Percentiles rank a stretch among this genome's conserved stretches.
phyloP scores from a whole-genome alignment of 2,888 invertebrate genomes.

The Kuschelorhynchus macadamiae region DNA sequence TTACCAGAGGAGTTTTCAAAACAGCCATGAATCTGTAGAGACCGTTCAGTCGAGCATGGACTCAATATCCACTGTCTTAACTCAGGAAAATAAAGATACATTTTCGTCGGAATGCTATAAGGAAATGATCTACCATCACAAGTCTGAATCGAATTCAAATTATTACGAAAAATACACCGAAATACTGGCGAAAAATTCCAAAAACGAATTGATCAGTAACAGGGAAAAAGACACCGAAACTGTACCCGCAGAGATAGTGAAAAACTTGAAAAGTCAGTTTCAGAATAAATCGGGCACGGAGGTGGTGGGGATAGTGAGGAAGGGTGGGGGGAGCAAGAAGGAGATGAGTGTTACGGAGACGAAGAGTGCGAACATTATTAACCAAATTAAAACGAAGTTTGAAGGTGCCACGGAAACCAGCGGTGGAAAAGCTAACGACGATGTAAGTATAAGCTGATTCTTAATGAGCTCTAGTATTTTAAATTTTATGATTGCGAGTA shows the following conservation, averaged over 20 bases:
- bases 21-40: background rate
- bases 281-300: conserved; percentile 57
- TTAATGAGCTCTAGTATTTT: background rate
- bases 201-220: conserved; percentile 52
- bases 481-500: background rate
- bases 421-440: conserved; percentile 51
- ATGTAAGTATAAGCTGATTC: conserved; percentile 53
- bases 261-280: conserved; percentile 61
- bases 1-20: background rate
- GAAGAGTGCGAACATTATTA: conserved; percentile 63
- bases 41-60: background rate
- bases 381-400: conserved; percentile 64
- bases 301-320: conserved; percentile 55
- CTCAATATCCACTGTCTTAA: background rate
- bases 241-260: conserved; percentile 59
- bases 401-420: conserved; percentile 60
- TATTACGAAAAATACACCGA: conserved; percentile 59
- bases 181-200: conserved; percentile 52
- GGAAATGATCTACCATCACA: conserved; percentile 57
- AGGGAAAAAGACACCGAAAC: conserved; percentile 60
- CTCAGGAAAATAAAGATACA: conserved; percentile 32
- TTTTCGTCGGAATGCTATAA: conserved; percentile 53
- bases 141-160: conserved; percentile 54
- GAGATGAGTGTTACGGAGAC: conserved; percentile 56
- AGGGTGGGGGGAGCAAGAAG: conserved; percentile 52